Base-by-base conservation (phyloP, 2,888 invertebrate genomes). In the Mesodorylaimus sp. region DNA sequence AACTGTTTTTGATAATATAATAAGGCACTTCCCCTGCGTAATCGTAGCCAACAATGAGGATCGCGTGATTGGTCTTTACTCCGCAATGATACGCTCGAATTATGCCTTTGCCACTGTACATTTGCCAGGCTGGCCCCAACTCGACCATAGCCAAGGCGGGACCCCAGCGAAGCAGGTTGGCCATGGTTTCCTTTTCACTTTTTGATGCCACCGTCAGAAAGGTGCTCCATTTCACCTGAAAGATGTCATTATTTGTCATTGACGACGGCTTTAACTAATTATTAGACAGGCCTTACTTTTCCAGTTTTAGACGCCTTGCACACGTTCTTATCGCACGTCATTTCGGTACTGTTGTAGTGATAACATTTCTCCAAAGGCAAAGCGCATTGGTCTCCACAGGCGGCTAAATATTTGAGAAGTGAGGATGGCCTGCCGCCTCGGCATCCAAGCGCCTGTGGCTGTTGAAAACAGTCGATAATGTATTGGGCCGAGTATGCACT, bases 1-100 rank as follows among this genome's bases (percentile, higher is more conserved):
- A 43, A 43, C 44, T 43, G 27, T 43, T 43, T 43, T 43, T 43
- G 5, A 43, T 43, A 10, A 43, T 43, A 27, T 43, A 43, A 26
- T 26, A 43, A 5, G 44, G 44, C 24, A 26, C 27, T 5, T 25
- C 26, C 7, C 44, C 44, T 5, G 10, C 27, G 21, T 26, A 43
- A 43, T 43, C 44, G 44, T 43, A 43, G 27, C 44, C 44, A 3
- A 43, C 44, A 3, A 43, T 10, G 26, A 43, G 27, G 13, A 43
- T 19, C 26, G 44, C 44, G 44, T 43, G 44, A 26, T 43, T 43
- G 10, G 24, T 25, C 44, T 16, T 43, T 5, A 7, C 13, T 24
- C 26, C 21, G 27, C 44, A 43, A 13, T 43, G 44, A 26, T 5
- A 5, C 24, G 26, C 10, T 7, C 19, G 5, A 10, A 43, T 24